Evolutionary conservation across 2,113 vertebrate genomes (phyloP).

Genomic region (Eira barbara): DNA sequence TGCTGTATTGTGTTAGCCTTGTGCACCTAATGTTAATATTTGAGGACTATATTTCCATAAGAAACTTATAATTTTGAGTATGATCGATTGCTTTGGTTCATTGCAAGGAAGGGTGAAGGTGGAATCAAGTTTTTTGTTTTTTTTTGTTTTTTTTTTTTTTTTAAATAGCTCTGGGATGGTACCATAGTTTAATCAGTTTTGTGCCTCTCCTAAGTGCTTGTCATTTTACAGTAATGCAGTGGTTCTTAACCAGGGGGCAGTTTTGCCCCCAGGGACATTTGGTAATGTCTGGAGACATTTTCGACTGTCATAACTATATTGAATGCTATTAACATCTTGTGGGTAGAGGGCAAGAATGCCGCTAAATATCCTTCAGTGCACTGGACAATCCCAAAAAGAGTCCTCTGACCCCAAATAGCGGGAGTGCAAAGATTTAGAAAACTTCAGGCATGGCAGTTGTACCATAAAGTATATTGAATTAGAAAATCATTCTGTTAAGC

Average conservation of each 20-base stretch:
- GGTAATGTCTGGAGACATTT: neutral
- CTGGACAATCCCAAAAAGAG: neutral
- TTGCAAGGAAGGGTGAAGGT: neutral
- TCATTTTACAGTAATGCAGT: neutral
- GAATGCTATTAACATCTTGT: neutral
- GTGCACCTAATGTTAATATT: constrained; percentile 8
- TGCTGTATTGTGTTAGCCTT: neutral
- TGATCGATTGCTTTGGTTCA: neutral
- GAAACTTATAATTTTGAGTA: neutral
- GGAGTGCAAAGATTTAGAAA: neutral
- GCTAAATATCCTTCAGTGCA: neutral
- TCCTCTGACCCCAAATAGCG: neutral
- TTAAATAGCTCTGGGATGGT: neutral
- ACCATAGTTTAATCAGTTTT: neutral
- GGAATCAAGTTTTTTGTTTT: neutral
- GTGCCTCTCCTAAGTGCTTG: neutral
- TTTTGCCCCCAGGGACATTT: neutral
- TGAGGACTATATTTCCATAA: neutral
- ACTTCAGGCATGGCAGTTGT: neutral
- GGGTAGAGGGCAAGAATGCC: neutral
- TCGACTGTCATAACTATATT: neutral
- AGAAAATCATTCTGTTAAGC: neutral
- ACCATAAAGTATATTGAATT: neutral
- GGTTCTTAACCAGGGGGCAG: neutral
- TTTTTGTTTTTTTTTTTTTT: neutral